Conservation (phyloP, 2,797 vertebrate species). For the Loris lydekkerianus region DNA sequence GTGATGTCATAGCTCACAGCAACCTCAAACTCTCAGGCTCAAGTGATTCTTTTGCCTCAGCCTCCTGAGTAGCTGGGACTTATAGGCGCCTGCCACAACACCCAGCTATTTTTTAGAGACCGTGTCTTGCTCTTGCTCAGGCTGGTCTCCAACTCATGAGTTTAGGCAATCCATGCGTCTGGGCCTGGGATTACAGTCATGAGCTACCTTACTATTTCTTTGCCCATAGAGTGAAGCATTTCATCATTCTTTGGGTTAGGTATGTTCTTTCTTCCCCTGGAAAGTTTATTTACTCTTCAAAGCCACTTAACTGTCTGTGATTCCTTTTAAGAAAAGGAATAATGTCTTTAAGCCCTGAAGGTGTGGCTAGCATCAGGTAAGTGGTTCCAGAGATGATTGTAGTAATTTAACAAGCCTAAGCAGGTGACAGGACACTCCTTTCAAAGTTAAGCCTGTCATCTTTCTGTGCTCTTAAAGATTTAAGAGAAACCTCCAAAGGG, state of each 20-base stretch:
- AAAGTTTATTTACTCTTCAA: conserved; percentile 1
- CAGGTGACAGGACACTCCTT: conserved; percentile 36
- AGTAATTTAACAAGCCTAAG: conserved; percentile 64
- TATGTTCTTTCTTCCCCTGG: not conserved
- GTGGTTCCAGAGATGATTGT: conserved; percentile 48
- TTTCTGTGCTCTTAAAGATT: conserved; percentile 63
- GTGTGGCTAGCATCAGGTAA: conserved; percentile 29
- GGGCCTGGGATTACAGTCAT: no score
- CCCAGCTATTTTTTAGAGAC: no score
- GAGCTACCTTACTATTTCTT: not conserved
- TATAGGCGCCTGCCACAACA: no score
- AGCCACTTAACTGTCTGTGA: not conserved
- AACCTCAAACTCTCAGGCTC: no score
- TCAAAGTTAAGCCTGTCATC: conserved; percentile 55
- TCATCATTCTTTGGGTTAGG: not conserved
- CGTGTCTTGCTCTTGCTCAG: no score
- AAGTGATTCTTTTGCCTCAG: no score
- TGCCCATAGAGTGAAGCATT: not conserved
- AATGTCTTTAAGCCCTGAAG: not conserved
- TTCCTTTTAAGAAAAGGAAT: not conserved
- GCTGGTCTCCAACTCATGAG: no score
- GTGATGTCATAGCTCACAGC: no score
- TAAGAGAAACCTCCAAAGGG: conserved; percentile 52
- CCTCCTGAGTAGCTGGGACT: no score
- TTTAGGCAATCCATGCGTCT: no score